Conservation (phyloP, 2,888 invertebrate species). For the Trichopria drosophilae region DNA sequence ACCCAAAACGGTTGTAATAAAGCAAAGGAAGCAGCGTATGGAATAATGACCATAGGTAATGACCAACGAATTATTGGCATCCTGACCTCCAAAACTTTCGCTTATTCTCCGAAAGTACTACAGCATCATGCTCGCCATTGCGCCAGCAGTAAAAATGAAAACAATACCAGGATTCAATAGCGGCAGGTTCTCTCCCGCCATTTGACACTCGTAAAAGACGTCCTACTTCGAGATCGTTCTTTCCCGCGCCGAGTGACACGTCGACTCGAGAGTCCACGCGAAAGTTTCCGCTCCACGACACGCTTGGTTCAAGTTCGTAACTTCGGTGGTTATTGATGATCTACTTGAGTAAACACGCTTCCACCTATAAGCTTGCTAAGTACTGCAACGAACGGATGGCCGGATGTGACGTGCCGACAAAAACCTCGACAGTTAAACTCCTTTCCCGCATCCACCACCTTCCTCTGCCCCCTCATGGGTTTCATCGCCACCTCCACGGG, state of each 20-base stretch:
- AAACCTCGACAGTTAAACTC: slow-evolving; percentile 49
- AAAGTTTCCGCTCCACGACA: slow-evolving; percentile 32
- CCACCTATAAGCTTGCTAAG: slow-evolving; percentile 41
- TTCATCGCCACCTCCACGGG: slow-evolving; percentile 30
- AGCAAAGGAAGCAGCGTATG: too few relatives aligned
- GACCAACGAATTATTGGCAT: too few relatives aligned
- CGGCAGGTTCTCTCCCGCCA: too few relatives aligned
- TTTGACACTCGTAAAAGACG: slow-evolving; percentile 19
- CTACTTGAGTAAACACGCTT: slow-evolving; percentile 54
- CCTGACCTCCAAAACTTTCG: too few relatives aligned
- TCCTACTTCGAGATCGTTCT: slow-evolving; percentile 18
- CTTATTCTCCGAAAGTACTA: too few relatives aligned
- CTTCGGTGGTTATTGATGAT: slow-evolving; percentile 47
- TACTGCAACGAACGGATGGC: slow-evolving; percentile 48
- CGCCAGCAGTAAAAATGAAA: too few relatives aligned
- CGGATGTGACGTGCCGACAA: slow-evolving; percentile 54
- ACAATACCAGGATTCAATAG: too few relatives aligned
- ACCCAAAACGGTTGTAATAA: too few relatives aligned
- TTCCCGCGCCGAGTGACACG: background rate
- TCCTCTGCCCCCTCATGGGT: slow-evolving; percentile 9
- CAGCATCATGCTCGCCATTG: too few relatives aligned
- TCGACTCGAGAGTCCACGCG: slow-evolving; percentile 1
- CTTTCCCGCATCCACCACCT: slow-evolving; percentile 33
- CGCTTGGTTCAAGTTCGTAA: slow-evolving; percentile 30
- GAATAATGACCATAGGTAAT: too few relatives aligned